Percentiles rank a stretch among this genome's conserved stretches.
These are phyloP conservation scores for Nothocercus julius DNA, from an alignment of 2,113 vertebrate genomes.

Conservation along the genomic window DNA sequence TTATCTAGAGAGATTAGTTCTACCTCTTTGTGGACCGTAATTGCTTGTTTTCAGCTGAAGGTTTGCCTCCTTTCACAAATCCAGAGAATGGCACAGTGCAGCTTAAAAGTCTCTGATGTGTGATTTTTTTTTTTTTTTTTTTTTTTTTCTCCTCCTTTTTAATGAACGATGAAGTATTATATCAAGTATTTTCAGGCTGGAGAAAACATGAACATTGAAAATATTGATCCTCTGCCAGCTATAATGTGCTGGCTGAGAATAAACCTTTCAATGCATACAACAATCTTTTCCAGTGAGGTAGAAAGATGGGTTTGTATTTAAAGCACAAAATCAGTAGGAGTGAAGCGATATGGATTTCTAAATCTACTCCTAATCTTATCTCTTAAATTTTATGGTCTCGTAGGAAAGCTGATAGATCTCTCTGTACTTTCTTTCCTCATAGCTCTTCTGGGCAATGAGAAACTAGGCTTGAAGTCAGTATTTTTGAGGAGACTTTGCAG, in stretches of 20 bases:
- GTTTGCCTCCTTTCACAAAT: not conserved
- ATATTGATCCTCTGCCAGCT: not conserved
- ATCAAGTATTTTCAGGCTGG: not conserved
- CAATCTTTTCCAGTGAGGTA: not conserved
- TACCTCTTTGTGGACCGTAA: not conserved
- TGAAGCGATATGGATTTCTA: not conserved
- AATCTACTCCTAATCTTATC: not conserved
- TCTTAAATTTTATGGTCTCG: not conserved
- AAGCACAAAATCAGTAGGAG: not conserved
- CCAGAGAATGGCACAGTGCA: not conserved
- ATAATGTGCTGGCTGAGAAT: not conserved
- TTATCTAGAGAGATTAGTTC: not conserved
- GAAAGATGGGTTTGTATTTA: not conserved
- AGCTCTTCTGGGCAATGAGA: not conserved
- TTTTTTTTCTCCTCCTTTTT: not conserved
- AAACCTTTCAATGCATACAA: not conserved
- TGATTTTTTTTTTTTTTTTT: no score
- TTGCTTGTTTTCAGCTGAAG: not conserved
- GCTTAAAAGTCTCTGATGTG: not conserved
- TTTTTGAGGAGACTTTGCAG: not conserved
- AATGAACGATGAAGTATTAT: not conserved
- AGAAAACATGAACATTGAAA: not conserved
- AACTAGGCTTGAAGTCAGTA: not conserved
- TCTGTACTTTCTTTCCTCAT: slow-evolving; percentile 1
- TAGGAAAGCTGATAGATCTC: not conserved